phyloP scores from a whole-genome alignment of 2,113 vertebrate species.

The Ammodytes dubius region DNA sequence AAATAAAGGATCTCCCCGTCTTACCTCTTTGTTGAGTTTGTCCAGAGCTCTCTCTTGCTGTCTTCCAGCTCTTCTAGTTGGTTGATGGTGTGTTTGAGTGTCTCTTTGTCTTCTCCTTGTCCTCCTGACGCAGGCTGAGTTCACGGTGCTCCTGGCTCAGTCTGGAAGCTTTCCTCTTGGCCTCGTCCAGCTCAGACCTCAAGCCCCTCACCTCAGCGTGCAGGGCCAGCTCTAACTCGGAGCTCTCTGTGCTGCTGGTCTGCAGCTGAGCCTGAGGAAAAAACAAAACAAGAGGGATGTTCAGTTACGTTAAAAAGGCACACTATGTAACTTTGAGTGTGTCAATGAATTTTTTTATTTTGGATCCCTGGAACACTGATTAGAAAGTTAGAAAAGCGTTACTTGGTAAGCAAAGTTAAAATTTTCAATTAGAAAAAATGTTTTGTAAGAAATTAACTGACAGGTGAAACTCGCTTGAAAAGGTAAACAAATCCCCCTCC shows the following conservation, averaged over 20 bases:
- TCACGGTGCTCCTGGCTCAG: slow-evolving; percentile 87
- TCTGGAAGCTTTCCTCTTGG: slow-evolving; percentile 74
- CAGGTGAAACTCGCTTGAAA: too few species aligned
- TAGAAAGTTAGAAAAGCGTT: too few species aligned
- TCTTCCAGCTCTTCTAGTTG: slow-evolving; percentile 89
- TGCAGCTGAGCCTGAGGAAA: slow-evolving; percentile 75
- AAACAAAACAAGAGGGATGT: background rate
- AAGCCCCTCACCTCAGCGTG: slow-evolving; percentile 85
- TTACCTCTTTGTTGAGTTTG: slow-evolving; percentile 83
- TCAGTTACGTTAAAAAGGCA: background rate
- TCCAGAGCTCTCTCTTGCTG: slow-evolving; percentile 85
- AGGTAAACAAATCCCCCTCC: too few species aligned
- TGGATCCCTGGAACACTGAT: too few species aligned
- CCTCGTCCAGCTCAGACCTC: slow-evolving; percentile 88
- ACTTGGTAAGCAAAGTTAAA: too few species aligned
- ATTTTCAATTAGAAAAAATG: too few species aligned
- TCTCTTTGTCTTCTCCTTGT: slow-evolving; percentile 88
- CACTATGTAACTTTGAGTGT: too few species aligned
- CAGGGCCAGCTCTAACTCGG: slow-evolving; percentile 83
- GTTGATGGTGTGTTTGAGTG: slow-evolving; percentile 80
- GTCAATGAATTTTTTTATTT: too few species aligned
- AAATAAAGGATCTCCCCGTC: background rate
- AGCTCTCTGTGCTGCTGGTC: slow-evolving; percentile 73
- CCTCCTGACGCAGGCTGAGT: slow-evolving; percentile 81
- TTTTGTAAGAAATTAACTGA: too few species aligned